Evolutionary conservation across 2,113 vertebrate genomes (phyloP).

Genomic region (Vireo altiloquus): DNA sequence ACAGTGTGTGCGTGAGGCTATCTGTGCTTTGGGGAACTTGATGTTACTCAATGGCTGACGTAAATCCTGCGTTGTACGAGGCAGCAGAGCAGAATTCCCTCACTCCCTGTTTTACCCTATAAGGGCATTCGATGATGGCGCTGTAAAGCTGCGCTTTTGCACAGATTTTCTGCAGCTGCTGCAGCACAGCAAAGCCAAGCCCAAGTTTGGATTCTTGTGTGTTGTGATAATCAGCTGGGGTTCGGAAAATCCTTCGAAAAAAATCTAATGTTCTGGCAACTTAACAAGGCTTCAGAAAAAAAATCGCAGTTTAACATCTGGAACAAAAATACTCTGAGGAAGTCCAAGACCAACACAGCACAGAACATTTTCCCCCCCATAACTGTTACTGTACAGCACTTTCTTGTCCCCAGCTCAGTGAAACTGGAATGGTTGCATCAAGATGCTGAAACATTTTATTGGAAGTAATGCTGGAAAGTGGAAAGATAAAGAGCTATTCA

Average conservation of each 20-base stretch:
- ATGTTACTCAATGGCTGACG: slow-evolving; percentile 9
- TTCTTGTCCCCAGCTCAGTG: slow-evolving; percentile 47
- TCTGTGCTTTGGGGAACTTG: not conserved
- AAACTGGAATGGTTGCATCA: slow-evolving; percentile 45
- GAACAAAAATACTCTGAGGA: slow-evolving; percentile 67
- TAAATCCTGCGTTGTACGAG: not conserved
- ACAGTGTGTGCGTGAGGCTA: not conserved
- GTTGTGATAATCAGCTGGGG: slow-evolving; percentile 78
- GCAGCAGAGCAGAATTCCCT: slow-evolving; percentile 40
- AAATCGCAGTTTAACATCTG: slow-evolving; percentile 77
- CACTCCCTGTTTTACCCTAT: slow-evolving; percentile 66
- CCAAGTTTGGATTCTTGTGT: slow-evolving; percentile 69
- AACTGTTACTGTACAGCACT: slow-evolving; percentile 60
- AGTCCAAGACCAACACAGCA: slow-evolving; percentile 70
- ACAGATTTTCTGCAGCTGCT: slow-evolving; percentile 76
- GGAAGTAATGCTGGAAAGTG: slow-evolving; percentile 21
- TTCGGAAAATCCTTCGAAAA: slow-evolving; percentile 72
- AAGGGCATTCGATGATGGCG: slow-evolving; percentile 56
- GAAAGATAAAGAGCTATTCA: slow-evolving; percentile 58
- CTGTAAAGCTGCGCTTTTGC: slow-evolving; percentile 40
- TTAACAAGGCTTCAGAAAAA: slow-evolving; percentile 75
- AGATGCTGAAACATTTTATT: slow-evolving; percentile 45
- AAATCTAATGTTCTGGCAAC: slow-evolving; percentile 67
- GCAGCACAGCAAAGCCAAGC: slow-evolving; percentile 52
- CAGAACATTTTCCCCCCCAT: slow-evolving; percentile 65